phyloP scores from a whole-genome alignment of 2,113 vertebrate genomes.

The Festucalex cinctus region DNA sequence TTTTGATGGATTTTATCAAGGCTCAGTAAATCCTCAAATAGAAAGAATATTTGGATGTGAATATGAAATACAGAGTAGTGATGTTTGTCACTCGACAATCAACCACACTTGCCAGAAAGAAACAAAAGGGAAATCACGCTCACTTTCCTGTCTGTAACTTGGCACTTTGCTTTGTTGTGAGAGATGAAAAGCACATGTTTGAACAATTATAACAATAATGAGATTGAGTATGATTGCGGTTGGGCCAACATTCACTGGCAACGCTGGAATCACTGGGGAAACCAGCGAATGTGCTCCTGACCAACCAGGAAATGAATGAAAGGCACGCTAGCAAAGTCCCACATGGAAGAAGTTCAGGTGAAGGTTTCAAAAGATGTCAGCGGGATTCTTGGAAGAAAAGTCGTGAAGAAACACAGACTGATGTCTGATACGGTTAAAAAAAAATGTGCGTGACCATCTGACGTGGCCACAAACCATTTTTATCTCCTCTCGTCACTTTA shows the following conservation, averaged over 20 bases:
- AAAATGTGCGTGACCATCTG: too few species aligned
- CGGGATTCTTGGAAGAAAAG: too few species aligned
- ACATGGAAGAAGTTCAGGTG: neutral
- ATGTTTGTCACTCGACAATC: neutral
- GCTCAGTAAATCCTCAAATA: too few species aligned
- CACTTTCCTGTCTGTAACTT: conserved; percentile 39
- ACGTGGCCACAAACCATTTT: neutral
- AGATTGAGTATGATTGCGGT: neutral
- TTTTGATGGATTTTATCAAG: too few species aligned
- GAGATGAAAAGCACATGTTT: conserved; percentile 37
- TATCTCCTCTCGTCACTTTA: neutral
- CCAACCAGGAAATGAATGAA: neutral
- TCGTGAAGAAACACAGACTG: neutral
- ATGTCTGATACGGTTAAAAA: too few species aligned
- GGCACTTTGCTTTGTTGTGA: conserved; percentile 49
- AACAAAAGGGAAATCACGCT: neutral
- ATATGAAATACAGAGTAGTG: neutral
- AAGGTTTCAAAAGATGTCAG: too few species aligned
- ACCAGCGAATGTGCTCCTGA: neutral
- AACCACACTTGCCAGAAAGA: neutral
- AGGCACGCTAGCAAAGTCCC: neutral
- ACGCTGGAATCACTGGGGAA: neutral
- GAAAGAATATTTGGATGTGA: too few species aligned
- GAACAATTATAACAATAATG: neutral
- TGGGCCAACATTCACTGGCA: neutral